Conservation (phyloP, 2,113 vertebrate genomes). For the Pseudorasbora parva region DNA sequence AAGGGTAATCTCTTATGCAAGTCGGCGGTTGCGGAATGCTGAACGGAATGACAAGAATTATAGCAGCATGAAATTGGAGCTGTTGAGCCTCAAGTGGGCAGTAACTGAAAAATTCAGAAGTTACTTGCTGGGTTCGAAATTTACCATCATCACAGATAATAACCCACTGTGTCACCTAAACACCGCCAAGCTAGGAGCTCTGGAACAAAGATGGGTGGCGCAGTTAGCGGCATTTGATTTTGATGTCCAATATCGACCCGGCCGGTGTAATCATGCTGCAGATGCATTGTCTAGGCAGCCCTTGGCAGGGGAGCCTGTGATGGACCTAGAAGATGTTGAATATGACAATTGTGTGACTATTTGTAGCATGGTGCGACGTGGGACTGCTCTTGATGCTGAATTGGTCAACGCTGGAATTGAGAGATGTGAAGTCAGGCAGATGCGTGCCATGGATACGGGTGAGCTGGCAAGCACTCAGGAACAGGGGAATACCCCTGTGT, state of each 20-base stretch:
- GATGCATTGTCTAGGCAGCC: conserved; percentile 7
- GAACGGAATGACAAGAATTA: conserved; percentile 8
- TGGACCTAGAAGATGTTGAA: not conserved
- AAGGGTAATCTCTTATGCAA: not conserved
- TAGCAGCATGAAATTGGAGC: not conserved
- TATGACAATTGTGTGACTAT: conserved; percentile 20
- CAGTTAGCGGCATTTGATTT: conserved; percentile 1
- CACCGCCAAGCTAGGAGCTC: not conserved
- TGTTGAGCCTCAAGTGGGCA: not conserved
- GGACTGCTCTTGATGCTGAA: not conserved
- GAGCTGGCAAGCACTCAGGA: not conserved
- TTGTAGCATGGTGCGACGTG: not conserved
- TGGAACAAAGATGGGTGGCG: not conserved
- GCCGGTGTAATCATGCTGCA: not conserved
- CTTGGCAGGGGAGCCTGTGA: not conserved
- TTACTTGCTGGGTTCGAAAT: not conserved
- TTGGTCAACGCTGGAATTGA: not conserved
- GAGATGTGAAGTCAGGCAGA: not conserved
- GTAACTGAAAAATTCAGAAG: not conserved
- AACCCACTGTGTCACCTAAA: not conserved
- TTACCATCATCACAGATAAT: not conserved
- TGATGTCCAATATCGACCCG: not conserved
- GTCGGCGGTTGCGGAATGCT: not conserved
- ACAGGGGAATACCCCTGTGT: not conserved
- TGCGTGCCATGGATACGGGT: not conserved